Conservation (phyloP, 2,888 invertebrate genomes). For the Tupiocoris notatus region DNA sequence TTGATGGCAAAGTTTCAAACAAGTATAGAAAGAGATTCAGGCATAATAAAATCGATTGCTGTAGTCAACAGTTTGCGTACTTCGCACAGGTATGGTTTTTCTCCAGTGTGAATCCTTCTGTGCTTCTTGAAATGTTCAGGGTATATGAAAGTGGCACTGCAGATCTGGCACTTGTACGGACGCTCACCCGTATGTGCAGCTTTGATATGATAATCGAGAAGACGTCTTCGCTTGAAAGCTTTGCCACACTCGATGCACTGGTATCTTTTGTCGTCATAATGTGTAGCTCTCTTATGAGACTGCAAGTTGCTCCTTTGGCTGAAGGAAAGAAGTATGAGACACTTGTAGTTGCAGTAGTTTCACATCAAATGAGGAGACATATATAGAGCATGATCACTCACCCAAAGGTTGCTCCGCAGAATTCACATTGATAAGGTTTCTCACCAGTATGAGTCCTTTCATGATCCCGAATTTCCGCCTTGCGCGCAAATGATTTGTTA, state of each 20-base stretch:
- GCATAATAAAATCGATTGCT: no score
- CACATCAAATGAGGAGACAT: not conserved
- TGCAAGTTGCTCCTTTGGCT: conserved; percentile 79
- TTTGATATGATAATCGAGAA: conserved; percentile 78
- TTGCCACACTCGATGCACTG: conserved; percentile 70
- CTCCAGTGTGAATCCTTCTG: conserved; percentile 72
- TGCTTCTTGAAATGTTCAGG: conserved; percentile 82
- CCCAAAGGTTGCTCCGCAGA: conserved; percentile 72
- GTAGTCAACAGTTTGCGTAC: conserved; percentile 55
- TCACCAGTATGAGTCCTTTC: conserved; percentile 79
- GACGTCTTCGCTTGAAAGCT: conserved; percentile 68
- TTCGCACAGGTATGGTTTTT: conserved; percentile 72
- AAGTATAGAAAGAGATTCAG: no score
- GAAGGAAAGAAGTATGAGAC: not conserved
- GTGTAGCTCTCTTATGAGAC: conserved; percentile 75
- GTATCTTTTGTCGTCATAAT: conserved; percentile 72
- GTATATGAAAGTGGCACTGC: conserved; percentile 77
- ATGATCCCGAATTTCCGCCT: conserved; percentile 77
- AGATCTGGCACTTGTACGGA: conserved; percentile 70
- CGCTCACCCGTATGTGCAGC: conserved; percentile 78
- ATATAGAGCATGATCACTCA: conserved; percentile 44
- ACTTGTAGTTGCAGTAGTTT: not conserved
- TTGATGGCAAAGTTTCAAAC: not conserved
- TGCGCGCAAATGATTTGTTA: conserved; percentile 71
- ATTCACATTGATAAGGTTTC: conserved; percentile 74